Base-by-base conservation (phyloP, 2,888 invertebrate genomes). In the Sarcophaga caerulescens region DNA sequence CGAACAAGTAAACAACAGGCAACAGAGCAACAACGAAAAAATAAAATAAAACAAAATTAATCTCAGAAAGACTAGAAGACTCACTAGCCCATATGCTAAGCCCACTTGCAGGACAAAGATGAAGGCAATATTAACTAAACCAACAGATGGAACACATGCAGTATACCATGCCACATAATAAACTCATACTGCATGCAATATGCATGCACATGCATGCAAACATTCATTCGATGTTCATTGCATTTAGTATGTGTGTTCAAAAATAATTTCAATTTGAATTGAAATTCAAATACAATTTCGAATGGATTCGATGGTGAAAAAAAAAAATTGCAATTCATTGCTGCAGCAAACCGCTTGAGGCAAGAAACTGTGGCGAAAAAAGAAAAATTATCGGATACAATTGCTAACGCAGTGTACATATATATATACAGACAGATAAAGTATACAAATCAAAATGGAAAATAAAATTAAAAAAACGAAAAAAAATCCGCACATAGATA, bases 181-280 rank as follows among this genome's bases (percentile, higher is more conserved):
- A 25, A 25, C 35, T 35, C 6, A 35, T 35, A 52, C 52, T 52
- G 12, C 12, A 52, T 3, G 52, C 52, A 62, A 52, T 44, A 57
- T 76, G 45, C 66, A 12, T 23, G 17, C 60, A 35, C 10, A 35
- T 35, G 8, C 35, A 6, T 35, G 35, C 35, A 35, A 1, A 35
- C 35, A 10, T 35, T 1, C 8, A 35, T 35, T 10, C 1, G 35
- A 1, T 35, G 35, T 35, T 35, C 35, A 35, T 35, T 35, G 35
- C 10, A 35, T 0, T 35, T 1, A 25, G 52, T 71, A 19, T 17
- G 77, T 66, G 66, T 59, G 19, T 11, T 71, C n/a, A 84, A 60
- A 84, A 75, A 84, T 75, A 80, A 84, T 80, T 80, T 84, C 84
- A 84, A 84, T 84, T 84, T 84, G 65, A 84, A 76, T 80, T 75